phyloP scores from a whole-genome alignment of 2,888 invertebrate genomes.

The Argynnis bischoffii region DNA sequence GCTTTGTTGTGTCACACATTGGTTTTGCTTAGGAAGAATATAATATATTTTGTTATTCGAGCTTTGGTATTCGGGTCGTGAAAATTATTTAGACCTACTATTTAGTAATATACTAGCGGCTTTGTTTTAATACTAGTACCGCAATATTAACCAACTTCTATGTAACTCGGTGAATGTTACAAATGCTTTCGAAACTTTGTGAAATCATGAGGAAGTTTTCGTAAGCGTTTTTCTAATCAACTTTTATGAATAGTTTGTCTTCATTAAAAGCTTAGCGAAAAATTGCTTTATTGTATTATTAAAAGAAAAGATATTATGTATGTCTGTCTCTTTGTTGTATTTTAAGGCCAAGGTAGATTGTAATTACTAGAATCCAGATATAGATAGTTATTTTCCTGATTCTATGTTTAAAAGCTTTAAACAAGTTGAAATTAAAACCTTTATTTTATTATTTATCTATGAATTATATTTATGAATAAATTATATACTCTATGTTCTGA shows the following conservation, averaged over 20 bases:
- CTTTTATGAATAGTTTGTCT: too few relatives aligned
- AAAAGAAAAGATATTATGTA: too few relatives aligned
- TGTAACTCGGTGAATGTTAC: slow-evolving; percentile 10
- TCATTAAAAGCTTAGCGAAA: too few relatives aligned
- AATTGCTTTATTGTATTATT: too few relatives aligned
- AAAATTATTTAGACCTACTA: slow-evolving; percentile 32
- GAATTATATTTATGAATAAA: background rate
- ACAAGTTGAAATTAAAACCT: too few relatives aligned
- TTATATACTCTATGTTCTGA: slow-evolving; percentile 2
- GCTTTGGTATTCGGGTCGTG: slow-evolving; percentile 21
- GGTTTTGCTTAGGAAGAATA: slow-evolving; percentile 31
- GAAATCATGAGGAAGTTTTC: too few relatives aligned
- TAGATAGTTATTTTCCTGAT: too few relatives aligned
- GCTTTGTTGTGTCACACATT: slow-evolving; percentile 23
- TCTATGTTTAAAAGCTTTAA: too few relatives aligned
- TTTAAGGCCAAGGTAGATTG: too few relatives aligned
- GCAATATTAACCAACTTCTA: slow-evolving; percentile 23
- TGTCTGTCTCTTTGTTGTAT: too few relatives aligned
- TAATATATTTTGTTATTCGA: slow-evolving; percentile 37
- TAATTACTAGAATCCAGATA: too few relatives aligned
- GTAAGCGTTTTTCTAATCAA: too few relatives aligned
- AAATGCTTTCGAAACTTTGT: slow-evolving; percentile 19
- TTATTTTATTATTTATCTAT: background rate
- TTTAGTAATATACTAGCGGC: slow-evolving; percentile 17
- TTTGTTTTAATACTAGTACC: slow-evolving; percentile 20